Percentiles rank a stretch among this genome's conserved stretches.
phyloP scores from a whole-genome alignment of 2,113 vertebrate species.

The Muntiacus muntjak region DNA sequence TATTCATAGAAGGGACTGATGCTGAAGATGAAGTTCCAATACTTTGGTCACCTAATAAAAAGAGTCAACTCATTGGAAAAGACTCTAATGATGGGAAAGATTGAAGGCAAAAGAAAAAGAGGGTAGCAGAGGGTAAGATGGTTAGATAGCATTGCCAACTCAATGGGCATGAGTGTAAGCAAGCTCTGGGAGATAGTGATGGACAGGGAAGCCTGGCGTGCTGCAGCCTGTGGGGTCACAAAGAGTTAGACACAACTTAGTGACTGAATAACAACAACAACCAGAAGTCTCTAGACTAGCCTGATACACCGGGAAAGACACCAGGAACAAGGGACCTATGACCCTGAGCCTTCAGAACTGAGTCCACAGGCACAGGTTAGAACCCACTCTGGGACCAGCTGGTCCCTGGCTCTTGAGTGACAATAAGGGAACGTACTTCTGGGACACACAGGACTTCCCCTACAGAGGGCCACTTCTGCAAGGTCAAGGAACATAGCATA shows the following conservation, averaged over 20 bases:
- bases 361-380: background rate
- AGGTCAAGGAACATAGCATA: background rate
- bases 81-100: background rate
- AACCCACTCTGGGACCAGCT: background rate
- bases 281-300: background rate
- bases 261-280: background rate
- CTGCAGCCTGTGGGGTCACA: background rate
- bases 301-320: background rate
- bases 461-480: background rate
- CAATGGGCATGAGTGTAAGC: background rate
- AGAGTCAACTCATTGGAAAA: background rate
- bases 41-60: background rate
- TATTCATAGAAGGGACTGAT: background rate
- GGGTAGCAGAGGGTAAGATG: background rate
- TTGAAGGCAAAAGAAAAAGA: background rate
- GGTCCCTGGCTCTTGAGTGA: background rate
- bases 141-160: background rate
- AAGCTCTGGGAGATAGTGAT: background rate
- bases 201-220: background rate
- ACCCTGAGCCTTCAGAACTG: background rate
- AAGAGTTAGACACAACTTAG: background rate
- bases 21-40: background rate
- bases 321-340: background rate
- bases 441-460: background rate
- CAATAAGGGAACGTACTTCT: background rate